A percentile compares a stretch with the other conserved stretches of the same genome.
Conservation (phyloP, 2,113 vertebrate genomes). For the Anguilla rostrata region DNA sequence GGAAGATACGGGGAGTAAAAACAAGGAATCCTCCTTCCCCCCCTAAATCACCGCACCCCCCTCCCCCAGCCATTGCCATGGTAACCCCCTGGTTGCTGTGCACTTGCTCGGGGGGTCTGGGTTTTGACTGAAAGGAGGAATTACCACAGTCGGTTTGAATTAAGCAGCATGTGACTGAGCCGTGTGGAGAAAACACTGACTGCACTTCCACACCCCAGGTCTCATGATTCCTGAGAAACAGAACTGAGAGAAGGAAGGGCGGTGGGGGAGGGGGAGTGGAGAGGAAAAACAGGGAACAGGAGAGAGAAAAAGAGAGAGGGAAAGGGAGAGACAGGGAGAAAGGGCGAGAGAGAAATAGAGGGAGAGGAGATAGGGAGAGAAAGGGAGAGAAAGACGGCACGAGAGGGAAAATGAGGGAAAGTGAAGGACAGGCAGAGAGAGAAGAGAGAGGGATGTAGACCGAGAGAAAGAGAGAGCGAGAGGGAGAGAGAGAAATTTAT, state of each 20-base stretch:
- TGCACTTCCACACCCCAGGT: neutral
- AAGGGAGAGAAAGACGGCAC: neutral
- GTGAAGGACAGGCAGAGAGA: neutral
- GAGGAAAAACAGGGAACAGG: neutral
- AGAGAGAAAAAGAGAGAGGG: slow-evolving; percentile 14
- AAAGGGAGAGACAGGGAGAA: slow-evolving; percentile 4
- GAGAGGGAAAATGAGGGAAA: neutral
- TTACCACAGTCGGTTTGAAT: slow-evolving; percentile 14
- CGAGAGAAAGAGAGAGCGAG: neutral
- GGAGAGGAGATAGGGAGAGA: neutral
- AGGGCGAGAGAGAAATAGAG: neutral
- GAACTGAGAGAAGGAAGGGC: neutral
- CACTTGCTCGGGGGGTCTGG: neutral
- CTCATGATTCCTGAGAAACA: slow-evolving; percentile 10
- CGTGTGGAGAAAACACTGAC: neutral
- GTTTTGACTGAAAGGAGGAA: neutral
- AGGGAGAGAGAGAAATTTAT: neutral
- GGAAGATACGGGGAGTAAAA: neutral
- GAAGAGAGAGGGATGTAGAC: neutral
- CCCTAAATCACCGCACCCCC: too few relatives aligned
- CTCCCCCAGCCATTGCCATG: slow-evolving; percentile 4
- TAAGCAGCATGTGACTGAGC: neutral
- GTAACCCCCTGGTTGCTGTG: neutral
- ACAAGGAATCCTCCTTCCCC: neutral
- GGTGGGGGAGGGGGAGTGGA: neutral